Base-by-base conservation (phyloP, 2,888 invertebrate species). In the Drosophila anceps region DNA sequence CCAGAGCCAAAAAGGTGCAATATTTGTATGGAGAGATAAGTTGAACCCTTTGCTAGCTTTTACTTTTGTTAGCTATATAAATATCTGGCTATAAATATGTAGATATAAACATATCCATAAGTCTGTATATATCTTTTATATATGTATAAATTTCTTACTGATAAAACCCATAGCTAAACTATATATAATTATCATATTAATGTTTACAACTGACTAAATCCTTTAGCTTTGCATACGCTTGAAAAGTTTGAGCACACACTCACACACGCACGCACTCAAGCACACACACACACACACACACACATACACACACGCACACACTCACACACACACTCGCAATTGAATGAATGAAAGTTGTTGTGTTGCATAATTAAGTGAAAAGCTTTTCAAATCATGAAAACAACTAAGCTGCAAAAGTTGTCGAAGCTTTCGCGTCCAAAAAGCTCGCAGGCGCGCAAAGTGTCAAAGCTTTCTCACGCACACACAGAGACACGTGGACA, bases 281-380 rank as follows among this genome's bases (percentile, higher is more conserved):
- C 29, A 24, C 10, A 48, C n/a, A 0, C n/a, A 29, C n/a, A 29
- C 48, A 12, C 29, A 18, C 29, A 24, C 10, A 12, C 29, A 29
- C 48, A 15, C n/a, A 15, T 13, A 39, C 35, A 20, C 4, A 0
- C 13, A 35, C 29, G 29, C 35, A 29, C 20, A 48, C 29, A 12
- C 50, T 18, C 8, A 13, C 18, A 18, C 13, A 50, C 10, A 10
- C 31, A 50, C 0, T 7, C 7, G 33, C 57, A 7, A 57, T 39
- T 76, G 77, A 73, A 74, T 73, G 55, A 73, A 53, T 53, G 51
- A 79, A 81, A 81, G 79, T 81, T 79, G 20, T 53, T 73, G 41
- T 50, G 55, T 79, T 80, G 82, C 79, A 80, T 80, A 81, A 80
- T 81, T 80, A 72, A 81, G 53, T 69, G 64, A 53, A 69, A 71